Evolutionary conservation across 2,888 invertebrate genomes (phyloP).

Genomic region (Synanthedon andrenaeformis): DNA sequence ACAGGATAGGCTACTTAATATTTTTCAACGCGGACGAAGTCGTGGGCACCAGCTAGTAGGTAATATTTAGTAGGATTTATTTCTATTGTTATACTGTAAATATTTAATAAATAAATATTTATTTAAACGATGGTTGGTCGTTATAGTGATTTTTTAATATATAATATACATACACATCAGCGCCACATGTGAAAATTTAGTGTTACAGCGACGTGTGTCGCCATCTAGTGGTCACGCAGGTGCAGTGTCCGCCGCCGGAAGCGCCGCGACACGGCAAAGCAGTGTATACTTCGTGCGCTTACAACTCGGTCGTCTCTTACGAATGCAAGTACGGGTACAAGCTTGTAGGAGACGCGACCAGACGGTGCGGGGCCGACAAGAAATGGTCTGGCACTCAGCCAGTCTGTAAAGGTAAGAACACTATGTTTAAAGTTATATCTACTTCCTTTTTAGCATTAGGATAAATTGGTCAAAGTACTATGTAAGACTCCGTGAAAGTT

Average conservation of each 20-base stretch:
- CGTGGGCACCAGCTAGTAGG: no score
- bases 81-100: no score
- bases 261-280: slow-evolving; percentile 94
- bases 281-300: slow-evolving; percentile 91
- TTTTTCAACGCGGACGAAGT: no score
- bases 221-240: slow-evolving; percentile 86
- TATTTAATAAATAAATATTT: no score
- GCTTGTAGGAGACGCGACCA: slow-evolving; percentile 88
- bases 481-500: neutral
- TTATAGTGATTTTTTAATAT: no score
- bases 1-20: no score
- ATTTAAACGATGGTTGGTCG: no score
- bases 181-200: slow-evolving; percentile 23
- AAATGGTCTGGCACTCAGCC: slow-evolving; percentile 96
- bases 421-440: neutral
- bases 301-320: slow-evolving; percentile 95
- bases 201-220: slow-evolving; percentile 60
- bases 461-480: neutral
- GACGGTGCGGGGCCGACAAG: slow-evolving; percentile 93
- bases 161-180: no score
- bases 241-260: slow-evolving; percentile 92
- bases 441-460: neutral
- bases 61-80: no score
- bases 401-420: slow-evolving; percentile 83
- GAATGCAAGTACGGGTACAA: slow-evolving; percentile 96